Base-by-base conservation (phyloP, 1,140 invertebrate genomes). In the Thaumetopoea pityocampa region DNA sequence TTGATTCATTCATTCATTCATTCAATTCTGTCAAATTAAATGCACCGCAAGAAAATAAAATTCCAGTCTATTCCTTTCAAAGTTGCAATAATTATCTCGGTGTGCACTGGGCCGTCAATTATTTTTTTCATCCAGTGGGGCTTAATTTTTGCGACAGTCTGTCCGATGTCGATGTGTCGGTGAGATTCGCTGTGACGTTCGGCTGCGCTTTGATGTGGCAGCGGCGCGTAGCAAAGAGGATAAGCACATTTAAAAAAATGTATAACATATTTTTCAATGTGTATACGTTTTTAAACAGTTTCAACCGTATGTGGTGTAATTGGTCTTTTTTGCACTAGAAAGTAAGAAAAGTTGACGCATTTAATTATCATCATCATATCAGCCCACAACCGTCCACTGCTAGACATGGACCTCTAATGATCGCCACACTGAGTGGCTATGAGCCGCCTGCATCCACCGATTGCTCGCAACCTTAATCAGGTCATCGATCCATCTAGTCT, bases 121-220 rank as follows among this genome's bases (percentile, higher is more conserved):
- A 60, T 59, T 68, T 59, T 61, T 35, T 45, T 28, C n/a, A n/a
- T n/a, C n/a, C 42, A 28, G 28, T n/a, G 28, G 49, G 36, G 51
- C 51, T 67, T 71, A 71, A 71, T 69, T 74, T 74, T 64, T 42
- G 53, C 61, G 49, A 62, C 55, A 38, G 46, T 32, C 28, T 40
- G 23, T 49, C 47, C 46, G 35, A 54, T 55, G 61, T 63, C 67
- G 58, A 68, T 65, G 56, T 64, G 56, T 61, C 65, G 50, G 50
- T 19, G 14, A 58, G 65, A 69, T 52, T 51, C 34, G 41, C 36
- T 44, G 45, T 56, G 53, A 61, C 51, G 44, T 41, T 53, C 67
- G 65, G 49, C 33, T n/a, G n/a, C 16, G 37, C 52, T 69, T 73
- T 70, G 59, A 68, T 57, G 45, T 52, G 23, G 12, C 35, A 20